These are phyloP conservation scores for Pelochelys cantorii DNA, from an alignment of 2,797 vertebrate species.

Conservation along the genomic window DNA sequence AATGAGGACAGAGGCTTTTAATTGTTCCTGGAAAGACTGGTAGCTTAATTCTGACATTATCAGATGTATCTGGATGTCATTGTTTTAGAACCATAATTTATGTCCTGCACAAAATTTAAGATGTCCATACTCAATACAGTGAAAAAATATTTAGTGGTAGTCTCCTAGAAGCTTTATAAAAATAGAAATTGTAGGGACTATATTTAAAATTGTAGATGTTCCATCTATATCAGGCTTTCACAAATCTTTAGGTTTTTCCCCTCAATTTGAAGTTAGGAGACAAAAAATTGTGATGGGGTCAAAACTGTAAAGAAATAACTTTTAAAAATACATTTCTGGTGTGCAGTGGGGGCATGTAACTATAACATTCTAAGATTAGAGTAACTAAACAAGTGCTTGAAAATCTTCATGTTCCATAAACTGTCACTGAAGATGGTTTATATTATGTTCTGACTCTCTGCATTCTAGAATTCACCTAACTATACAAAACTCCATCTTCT, in stretches of 20 bases:
- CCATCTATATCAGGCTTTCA: neutral
- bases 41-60: neutral
- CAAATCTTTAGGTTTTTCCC: neutral
- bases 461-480: neutral
- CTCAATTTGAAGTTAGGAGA: neutral
- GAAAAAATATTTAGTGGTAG: neutral
- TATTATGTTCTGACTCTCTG: neutral
- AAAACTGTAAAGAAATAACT: neutral
- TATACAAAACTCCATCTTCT: neutral
- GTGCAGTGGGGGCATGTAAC: too few species aligned
- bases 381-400: too few species aligned
- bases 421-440: neutral
- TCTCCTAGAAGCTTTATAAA: neutral
- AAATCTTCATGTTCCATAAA: neutral
- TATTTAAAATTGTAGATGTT: neutral
- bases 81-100: neutral
- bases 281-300: neutral
- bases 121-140: neutral
- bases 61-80: neutral
- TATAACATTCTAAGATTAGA: too few species aligned
- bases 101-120: neutral
- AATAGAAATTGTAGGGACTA: neutral
- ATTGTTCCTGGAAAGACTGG: neutral
- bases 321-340: neutral
- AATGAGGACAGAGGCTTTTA: neutral